These are phyloP conservation scores for Chiridota heheva DNA, from an alignment of 35 echinoderm and acorn worm species.

Conservation along the genomic window DNA sequence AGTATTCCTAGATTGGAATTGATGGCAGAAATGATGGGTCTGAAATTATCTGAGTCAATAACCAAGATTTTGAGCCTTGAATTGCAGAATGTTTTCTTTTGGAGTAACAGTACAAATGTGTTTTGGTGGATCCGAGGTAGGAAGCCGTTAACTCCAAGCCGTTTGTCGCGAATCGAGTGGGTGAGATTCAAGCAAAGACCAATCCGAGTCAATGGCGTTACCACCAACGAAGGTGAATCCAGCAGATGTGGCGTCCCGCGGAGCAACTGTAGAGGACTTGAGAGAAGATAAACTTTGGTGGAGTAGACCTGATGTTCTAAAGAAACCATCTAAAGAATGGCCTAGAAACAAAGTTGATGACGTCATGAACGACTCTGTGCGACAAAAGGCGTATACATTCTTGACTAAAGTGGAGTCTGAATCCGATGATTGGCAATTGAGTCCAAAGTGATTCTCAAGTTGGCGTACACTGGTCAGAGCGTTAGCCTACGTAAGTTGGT, in stretches of 20 bases:
- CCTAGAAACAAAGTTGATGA: background rate
- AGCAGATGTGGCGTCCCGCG: background rate
- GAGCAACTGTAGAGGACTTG: background rate
- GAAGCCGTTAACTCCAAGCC: background rate
- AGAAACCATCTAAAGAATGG: background rate
- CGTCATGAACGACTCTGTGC: background rate
- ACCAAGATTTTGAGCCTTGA: background rate
- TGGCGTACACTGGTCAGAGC: background rate
- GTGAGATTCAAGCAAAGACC: background rate
- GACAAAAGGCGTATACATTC: background rate
- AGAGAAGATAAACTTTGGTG: background rate
- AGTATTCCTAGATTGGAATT: slow-evolving; percentile 49
- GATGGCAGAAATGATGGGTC: slow-evolving; percentile 25
- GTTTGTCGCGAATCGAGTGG: background rate
- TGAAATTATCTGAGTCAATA: slow-evolving; percentile 4
- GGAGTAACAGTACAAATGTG: slow-evolving; percentile 18
- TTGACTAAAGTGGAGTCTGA: background rate
- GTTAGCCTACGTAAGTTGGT: background rate
- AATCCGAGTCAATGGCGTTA: background rate
- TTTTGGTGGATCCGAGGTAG: background rate
- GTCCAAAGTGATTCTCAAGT: background rate
- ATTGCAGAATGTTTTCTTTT: slow-evolving; percentile 7
- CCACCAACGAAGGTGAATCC: background rate
- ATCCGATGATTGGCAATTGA: background rate
- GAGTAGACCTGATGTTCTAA: background rate